Percentiles rank a stretch among this genome's conserved stretches.
Conservation (phyloP, 2,113 vertebrate genomes). For the Hippocampus barbouri region DNA sequence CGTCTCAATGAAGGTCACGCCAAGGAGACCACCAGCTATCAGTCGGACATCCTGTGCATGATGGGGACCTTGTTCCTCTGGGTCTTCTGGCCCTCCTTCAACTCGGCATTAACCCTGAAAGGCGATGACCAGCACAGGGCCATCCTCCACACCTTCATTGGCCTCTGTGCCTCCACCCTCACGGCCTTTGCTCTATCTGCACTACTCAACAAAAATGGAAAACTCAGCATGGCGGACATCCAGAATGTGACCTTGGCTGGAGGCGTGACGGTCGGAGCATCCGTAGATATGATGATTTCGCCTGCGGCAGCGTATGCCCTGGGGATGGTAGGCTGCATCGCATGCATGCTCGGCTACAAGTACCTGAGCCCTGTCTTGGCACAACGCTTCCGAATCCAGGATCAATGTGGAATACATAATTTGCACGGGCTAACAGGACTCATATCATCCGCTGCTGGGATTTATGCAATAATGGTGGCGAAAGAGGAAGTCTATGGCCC, state of each 20-base stretch:
- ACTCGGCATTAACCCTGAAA: constrained; percentile 69
- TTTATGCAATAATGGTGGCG: constrained; percentile 63
- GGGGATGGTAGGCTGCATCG: constrained; percentile 71
- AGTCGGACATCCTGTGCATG: constrained; percentile 75
- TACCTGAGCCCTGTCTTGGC: constrained; percentile 75
- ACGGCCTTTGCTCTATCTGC: constrained; percentile 76
- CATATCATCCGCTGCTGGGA: constrained; percentile 71
- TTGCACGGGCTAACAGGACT: constrained; percentile 79
- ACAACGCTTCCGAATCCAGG: constrained; percentile 62
- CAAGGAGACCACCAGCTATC: constrained; percentile 71
- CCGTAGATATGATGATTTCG: constrained; percentile 76
- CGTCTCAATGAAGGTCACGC: constrained; percentile 41
- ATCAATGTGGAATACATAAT: constrained; percentile 84
- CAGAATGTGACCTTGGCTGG: constrained; percentile 83
- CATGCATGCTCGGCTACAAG: constrained; percentile 77
- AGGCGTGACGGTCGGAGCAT: constrained; percentile 73
- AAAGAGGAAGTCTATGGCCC: constrained; percentile 56
- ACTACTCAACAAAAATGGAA: constrained; percentile 71
- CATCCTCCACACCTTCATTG: constrained; percentile 80
- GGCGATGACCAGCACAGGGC: constrained; percentile 77
- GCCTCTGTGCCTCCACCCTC: constrained; percentile 72
- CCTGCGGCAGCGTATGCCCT: constrained; percentile 72
- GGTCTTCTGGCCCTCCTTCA: constrained; percentile 86
- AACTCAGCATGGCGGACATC: constrained; percentile 74
- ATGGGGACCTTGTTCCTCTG: constrained; percentile 80